Percentiles rank a stretch among this genome's conserved stretches.
Evolutionary conservation across 2,797 vertebrate species (phyloP).

Genomic region (Pempheris klunzingeri): DNA sequence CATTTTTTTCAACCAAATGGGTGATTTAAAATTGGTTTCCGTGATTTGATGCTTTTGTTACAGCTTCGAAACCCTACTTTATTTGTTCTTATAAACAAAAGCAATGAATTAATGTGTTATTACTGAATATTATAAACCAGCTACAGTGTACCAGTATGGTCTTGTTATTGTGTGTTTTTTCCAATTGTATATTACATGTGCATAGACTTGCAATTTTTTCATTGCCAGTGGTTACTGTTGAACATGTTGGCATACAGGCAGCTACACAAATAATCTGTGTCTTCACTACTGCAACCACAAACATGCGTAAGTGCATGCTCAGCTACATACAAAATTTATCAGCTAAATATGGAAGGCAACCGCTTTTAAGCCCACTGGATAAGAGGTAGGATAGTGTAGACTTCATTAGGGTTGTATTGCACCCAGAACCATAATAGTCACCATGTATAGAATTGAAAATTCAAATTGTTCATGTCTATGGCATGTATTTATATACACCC

Average conservation of each 20-base stretch:
- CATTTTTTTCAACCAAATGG: constrained; percentile 1
- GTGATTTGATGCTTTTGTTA: background rate
- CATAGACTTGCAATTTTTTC: background rate
- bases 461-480: background rate
- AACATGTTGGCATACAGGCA: background rate
- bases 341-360: constrained; percentile 2
- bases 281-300: background rate
- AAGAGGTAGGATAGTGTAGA: background rate
- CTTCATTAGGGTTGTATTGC: background rate
- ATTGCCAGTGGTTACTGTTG: constrained; percentile 31
- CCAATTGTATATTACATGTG: background rate
- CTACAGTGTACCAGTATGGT: background rate
- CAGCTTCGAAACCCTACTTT: too few species aligned
- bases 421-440: background rate
- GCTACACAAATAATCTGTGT: constrained; percentile 20
- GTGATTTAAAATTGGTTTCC: background rate
- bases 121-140: background rate
- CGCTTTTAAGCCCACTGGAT: background rate
- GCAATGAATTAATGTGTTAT: background rate
- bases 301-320: constrained; percentile 7
- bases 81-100: background rate
- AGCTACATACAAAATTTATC: constrained; percentile 4
- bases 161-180: background rate
- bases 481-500: background rate
- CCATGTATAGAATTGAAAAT: background rate